Evolutionary conservation across 2,888 invertebrate species (phyloP), one percentile per base, ranked within the genome.

Genomic region (Heliconius ismenius): DNA sequence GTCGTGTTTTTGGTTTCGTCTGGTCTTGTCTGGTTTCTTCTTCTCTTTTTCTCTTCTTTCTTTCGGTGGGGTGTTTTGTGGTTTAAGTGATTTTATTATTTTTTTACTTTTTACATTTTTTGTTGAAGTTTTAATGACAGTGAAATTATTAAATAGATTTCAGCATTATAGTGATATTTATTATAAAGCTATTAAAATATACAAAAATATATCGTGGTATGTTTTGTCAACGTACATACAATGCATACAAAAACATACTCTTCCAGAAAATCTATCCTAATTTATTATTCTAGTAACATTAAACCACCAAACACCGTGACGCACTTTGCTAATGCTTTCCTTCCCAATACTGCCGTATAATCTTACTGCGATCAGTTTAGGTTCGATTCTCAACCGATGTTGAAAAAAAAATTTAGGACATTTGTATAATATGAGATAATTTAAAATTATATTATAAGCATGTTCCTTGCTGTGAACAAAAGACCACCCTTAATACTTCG

Each of bases 1-100:
- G 93, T 62, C 7, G 26, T 26, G 13, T 7, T 24, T 88, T 69
- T 75, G 62, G 75, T 75, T 28, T 32, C n/a, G 43, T n/a, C 3
- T 58, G n/a, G n/a, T 18, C 6, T 28, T 10, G 24, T 2, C 36
- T 15, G 6, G 6, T 28, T 54, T 58, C 15, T 67, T 62, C 18
- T 62, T 26, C 26, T 26, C 26, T 39, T 39, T 67, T 43, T 65
- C 64, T 36, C 43, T 13, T 26, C 24, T 67, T 32, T 67, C 39
- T 67, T 15, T 15, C 26, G 13, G 2, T 62, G 2, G 15, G 26
- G 62, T 62, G 62, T 62, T 62, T 28, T 13, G 62, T 62, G 62
- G 62, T 62, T 26, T 28, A 26, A 15, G 15, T 26, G 26, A 26
- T 18, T 15, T n/a, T 58, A 58, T 58, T 58, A 10, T 58, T 9